Percentiles rank a stretch among this genome's conserved stretches.
Evolutionary conservation across 2,888 invertebrate genomes (phyloP).

Genomic region (Amphipoea oculea): DNA sequence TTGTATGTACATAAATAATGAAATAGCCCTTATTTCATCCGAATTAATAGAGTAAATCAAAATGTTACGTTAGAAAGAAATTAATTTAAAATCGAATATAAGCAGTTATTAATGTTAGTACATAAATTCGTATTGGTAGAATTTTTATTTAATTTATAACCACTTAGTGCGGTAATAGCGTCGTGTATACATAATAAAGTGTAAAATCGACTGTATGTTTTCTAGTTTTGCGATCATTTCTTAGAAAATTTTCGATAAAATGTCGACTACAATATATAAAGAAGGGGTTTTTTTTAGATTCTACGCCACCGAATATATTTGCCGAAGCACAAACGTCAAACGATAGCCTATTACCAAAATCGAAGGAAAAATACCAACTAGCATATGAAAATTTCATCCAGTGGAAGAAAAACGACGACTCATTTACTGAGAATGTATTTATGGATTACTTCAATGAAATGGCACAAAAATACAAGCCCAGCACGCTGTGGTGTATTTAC

Average conservation of each 20-base stretch:
- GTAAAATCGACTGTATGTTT: neutral
- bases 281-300: neutral
- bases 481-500: conserved; percentile 16
- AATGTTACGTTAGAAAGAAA: too few species aligned
- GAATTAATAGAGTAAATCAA: too few species aligned
- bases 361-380: neutral
- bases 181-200: neutral
- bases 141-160: neutral
- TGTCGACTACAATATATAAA: neutral
- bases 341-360: neutral
- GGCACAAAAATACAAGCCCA: conserved; percentile 18
- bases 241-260: neutral
- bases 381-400: conserved; percentile 8
- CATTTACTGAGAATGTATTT: conserved; percentile 21
- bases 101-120: neutral
- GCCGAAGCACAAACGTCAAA: neutral
- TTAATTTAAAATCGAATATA: neutral
- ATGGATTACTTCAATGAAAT: conserved; percentile 18
- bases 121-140: too few species aligned
- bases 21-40: too few species aligned
- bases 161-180: neutral
- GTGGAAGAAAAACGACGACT: conserved; percentile 7
- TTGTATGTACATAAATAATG: too few species aligned
- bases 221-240: neutral
- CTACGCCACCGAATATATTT: neutral